A percentile compares a stretch with the other conserved stretches of the same genome.
These are phyloP conservation scores for Chrosomus eos DNA, from an alignment of 2,797 vertebrate species.

Conservation along the genomic window DNA sequence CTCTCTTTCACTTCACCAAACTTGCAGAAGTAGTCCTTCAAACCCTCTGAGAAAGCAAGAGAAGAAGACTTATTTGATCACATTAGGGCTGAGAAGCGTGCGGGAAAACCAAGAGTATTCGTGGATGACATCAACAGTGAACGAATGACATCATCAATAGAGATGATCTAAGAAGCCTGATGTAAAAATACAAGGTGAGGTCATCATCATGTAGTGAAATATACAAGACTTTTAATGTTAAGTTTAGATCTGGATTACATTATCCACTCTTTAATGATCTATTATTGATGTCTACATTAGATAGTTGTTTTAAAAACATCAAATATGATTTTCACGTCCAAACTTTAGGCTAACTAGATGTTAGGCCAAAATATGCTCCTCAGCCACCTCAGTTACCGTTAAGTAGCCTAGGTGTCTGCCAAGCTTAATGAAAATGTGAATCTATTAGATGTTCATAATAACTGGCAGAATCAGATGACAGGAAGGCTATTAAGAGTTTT, in stretches of 20 bases:
- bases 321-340: not conserved
- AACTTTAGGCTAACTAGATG: not conserved
- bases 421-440: slow-evolving; percentile 3
- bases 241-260: not conserved
- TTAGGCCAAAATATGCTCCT: not conserved
- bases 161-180: slow-evolving; percentile 6
- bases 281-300: not conserved
- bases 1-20: slow-evolving; percentile 99
- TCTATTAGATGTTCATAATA: slow-evolving; percentile 16
- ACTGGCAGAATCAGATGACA: slow-evolving; percentile 51
- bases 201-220: slow-evolving; percentile 18
- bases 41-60: slow-evolving; percentile 83
- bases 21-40: slow-evolving; percentile 99
- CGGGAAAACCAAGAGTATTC: not conserved
- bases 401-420: not conserved
- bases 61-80: not conserved
- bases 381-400: not conserved
- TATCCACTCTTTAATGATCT: not conserved
- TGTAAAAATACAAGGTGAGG: slow-evolving; percentile 16
- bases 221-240: not conserved
- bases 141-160: slow-evolving; percentile 13
- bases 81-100: not conserved
- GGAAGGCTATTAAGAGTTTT: slow-evolving; percentile 35
- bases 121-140: not conserved
- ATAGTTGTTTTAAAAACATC: not conserved